These are phyloP conservation scores for Neuroterus valhalla DNA, from an alignment of 1,140 invertebrate genomes.

Conservation along the genomic window DNA sequence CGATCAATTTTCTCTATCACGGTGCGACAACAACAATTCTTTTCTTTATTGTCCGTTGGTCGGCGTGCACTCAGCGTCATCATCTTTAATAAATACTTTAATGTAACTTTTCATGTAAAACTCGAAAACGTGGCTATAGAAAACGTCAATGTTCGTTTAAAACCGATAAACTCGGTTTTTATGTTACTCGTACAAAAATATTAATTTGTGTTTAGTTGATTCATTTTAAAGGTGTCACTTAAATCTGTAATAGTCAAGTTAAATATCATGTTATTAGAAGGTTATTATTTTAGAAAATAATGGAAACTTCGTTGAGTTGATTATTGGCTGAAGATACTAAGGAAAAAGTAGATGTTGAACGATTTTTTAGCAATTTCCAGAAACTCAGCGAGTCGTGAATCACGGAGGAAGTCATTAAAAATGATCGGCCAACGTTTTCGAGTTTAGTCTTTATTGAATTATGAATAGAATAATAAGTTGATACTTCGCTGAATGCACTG, in stretches of 20 bases:
- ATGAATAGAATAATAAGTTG: slow-evolving; percentile 52
- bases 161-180: slow-evolving; percentile 20
- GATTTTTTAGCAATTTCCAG: no score
- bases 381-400: neutral
- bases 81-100: slow-evolving; percentile 69
- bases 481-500: slow-evolving; percentile 64
- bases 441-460: slow-evolving; percentile 71
- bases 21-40: slow-evolving; percentile 30
- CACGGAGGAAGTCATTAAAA: slow-evolving; percentile 36
- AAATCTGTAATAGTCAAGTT: no score
- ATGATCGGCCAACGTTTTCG: slow-evolving; percentile 55
- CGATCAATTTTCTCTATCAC: slow-evolving; percentile 24
- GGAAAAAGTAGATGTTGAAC: no score
- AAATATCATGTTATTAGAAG: no score
- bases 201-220: no score
- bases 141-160: neutral
- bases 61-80: slow-evolving; percentile 62
- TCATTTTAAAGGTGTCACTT: no score
- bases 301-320: no score
- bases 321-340: no score
- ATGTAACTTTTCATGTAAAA: slow-evolving; percentile 69
- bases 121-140: slow-evolving; percentile 54
- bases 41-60: slow-evolving; percentile 40
- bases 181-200: no score
- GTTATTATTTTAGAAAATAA: no score